A percentile compares a stretch with the other conserved stretches of the same genome.
These are phyloP conservation scores for Thunnus thynnus DNA, from an alignment of 2,113 vertebrate species.

Conservation along the genomic window DNA sequence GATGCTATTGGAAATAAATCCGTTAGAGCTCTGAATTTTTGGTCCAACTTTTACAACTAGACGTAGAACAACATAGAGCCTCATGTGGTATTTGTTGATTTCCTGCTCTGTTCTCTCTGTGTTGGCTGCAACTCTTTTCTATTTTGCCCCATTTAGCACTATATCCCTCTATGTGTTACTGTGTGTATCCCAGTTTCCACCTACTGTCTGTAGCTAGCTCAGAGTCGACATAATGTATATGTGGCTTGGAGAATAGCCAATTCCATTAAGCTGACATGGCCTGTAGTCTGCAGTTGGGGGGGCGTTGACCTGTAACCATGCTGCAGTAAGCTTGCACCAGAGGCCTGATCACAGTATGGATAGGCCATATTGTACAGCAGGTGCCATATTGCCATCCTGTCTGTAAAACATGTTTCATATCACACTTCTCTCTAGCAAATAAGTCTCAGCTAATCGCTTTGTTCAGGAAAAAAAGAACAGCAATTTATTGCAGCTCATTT, in stretches of 20 bases:
- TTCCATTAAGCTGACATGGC: neutral
- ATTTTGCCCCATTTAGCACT: neutral
- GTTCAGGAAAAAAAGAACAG: too few relatives aligned
- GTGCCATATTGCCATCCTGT: too few relatives aligned
- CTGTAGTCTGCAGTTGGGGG: neutral
- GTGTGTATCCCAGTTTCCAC: neutral
- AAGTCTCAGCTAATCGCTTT: too few relatives aligned
- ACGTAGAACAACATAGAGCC: too few relatives aligned
- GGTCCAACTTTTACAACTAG: too few relatives aligned
- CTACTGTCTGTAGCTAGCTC: too few relatives aligned
- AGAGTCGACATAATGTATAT: neutral
- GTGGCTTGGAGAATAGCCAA: constrained; percentile 18
- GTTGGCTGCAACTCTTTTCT: neutral
- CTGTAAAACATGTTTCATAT: neutral
- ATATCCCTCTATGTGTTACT: neutral
- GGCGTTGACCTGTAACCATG: neutral
- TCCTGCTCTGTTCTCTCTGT: neutral
- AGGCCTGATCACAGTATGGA: neutral
- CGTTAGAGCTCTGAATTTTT: too few relatives aligned
- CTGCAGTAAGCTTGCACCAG: neutral
- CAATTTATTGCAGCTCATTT: too few relatives aligned
- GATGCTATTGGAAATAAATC: neutral
- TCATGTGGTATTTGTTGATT: too few relatives aligned
- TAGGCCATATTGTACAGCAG: neutral
- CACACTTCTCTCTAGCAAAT: too few relatives aligned